Conservation (phyloP, 2,797 vertebrate species). For the Macroramphosus scolopax region DNA sequence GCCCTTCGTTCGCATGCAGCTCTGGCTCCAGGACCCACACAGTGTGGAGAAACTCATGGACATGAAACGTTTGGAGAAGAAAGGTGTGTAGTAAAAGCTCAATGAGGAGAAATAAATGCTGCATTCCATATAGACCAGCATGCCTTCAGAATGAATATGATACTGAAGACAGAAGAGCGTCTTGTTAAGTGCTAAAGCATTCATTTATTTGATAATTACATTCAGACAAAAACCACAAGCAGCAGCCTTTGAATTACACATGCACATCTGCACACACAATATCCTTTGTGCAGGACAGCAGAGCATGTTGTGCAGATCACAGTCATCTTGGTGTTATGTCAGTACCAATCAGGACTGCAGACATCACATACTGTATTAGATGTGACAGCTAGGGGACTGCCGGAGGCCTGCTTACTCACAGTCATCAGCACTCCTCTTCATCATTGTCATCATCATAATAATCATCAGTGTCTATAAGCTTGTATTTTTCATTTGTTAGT, state of each 20-base stretch:
- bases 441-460: slow-evolving; percentile 70
- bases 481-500: slow-evolving; percentile 58
- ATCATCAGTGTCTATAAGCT: slow-evolving; percentile 72
- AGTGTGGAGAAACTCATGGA: slow-evolving; percentile 99
- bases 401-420: slow-evolving; percentile 78
- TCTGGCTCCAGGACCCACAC: slow-evolving; percentile 96
- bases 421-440: slow-evolving; percentile 77
- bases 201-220: slow-evolving; percentile 38
- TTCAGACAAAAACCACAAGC: slow-evolving; percentile 24
- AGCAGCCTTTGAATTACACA: slow-evolving; percentile 50
- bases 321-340: slow-evolving; percentile 76
- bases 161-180: slow-evolving; percentile 15
- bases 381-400: slow-evolving; percentile 76
- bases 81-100: slow-evolving; percentile 87
- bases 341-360: slow-evolving; percentile 71
- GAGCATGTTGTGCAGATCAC: slow-evolving; percentile 78
- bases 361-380: slow-evolving; percentile 73
- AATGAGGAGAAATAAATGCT: slow-evolving; percentile 33
- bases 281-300: slow-evolving; percentile 70
- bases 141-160: slow-evolving; percentile 81
- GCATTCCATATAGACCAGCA: slow-evolving; percentile 57
- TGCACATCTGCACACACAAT: slow-evolving; percentile 57
- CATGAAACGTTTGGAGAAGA: slow-evolving; percentile 99
- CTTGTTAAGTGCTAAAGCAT: slow-evolving; percentile 20
- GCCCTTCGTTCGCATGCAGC: slow-evolving; percentile 98